Evolutionary conservation across 2,888 invertebrate genomes (phyloP).

Genomic region (Zaprionus obscuricornis): DNA sequence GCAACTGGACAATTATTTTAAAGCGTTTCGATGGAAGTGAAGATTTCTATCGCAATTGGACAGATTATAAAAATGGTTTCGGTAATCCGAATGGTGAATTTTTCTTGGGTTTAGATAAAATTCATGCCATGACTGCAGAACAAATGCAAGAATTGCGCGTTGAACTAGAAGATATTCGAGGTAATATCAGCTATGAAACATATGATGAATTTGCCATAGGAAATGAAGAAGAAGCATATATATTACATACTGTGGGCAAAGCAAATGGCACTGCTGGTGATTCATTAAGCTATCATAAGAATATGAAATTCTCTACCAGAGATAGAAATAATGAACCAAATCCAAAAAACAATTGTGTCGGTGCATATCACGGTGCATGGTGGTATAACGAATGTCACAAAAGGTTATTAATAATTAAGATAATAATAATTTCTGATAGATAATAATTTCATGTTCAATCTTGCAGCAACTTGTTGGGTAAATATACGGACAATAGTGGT

Average conservation of each 20-base stretch:
- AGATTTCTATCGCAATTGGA: slow-evolving; percentile 36
- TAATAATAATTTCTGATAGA: too few species aligned
- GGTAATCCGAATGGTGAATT: slow-evolving; percentile 38
- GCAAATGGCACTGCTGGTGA: slow-evolving; percentile 34
- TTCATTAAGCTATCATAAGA: slow-evolving; percentile 25
- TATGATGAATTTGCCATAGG: slow-evolving; percentile 30
- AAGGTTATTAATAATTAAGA: too few species aligned
- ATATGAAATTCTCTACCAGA: slow-evolving; percentile 22
- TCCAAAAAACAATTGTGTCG: slow-evolving; percentile 4
- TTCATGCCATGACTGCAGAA: slow-evolving; percentile 30
- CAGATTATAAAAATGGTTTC: slow-evolving; percentile 36
- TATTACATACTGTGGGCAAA: slow-evolving; percentile 23
- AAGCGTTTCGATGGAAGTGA: slow-evolving; percentile 33
- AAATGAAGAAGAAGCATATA: slow-evolving; percentile 17
- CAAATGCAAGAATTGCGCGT: slow-evolving; percentile 23
- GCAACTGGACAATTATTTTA: slow-evolving; percentile 39
- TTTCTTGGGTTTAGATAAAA: slow-evolving; percentile 44
- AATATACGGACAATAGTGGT: too few species aligned
- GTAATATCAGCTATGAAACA: slow-evolving; percentile 1
- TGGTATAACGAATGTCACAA: slow-evolving; percentile 33
- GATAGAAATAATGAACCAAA: slow-evolving; percentile 15
- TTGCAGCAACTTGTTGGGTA: too few species aligned
- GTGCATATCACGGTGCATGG: slow-evolving; percentile 22
- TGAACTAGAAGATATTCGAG: slow-evolving; percentile 26
- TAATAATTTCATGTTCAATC: too few species aligned